These are phyloP conservation scores for Conistra vaccinii DNA, from an alignment of 2,888 invertebrate genomes.

Conservation along the genomic window DNA sequence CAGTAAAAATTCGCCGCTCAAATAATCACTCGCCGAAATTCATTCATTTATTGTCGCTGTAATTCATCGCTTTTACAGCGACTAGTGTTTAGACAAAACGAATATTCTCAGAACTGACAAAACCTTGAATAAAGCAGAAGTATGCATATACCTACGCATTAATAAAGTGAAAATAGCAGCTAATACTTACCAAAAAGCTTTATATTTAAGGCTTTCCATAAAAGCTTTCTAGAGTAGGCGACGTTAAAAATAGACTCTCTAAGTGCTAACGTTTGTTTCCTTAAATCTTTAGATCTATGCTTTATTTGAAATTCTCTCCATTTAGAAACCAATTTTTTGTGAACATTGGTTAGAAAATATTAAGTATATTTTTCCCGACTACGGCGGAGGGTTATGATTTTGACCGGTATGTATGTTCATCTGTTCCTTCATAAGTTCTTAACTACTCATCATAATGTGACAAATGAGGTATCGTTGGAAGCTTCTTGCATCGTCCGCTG, in stretches of 20 bases:
- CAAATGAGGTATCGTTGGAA: too few relatives aligned
- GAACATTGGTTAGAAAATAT: slow-evolving; percentile 28
- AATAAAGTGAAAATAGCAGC: slow-evolving; percentile 21
- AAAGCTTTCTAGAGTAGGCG: slow-evolving; percentile 34
- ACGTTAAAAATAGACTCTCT: slow-evolving; percentile 24
- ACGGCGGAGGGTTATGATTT: too few relatives aligned
- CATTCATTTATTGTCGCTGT: too few relatives aligned
- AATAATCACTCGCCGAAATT: too few relatives aligned
- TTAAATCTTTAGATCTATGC: slow-evolving; percentile 3
- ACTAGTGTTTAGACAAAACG: not conserved
- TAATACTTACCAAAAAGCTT: slow-evolving; percentile 13
- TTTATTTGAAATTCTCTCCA: slow-evolving; percentile 11
- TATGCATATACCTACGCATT: not conserved
- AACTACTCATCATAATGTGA: too few relatives aligned
- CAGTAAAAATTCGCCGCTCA: too few relatives aligned
- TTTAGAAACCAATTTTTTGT: slow-evolving; percentile 18
- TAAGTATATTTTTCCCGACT: slow-evolving; percentile 21
- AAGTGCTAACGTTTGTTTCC: slow-evolving; percentile 17
- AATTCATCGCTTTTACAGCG: too few relatives aligned
- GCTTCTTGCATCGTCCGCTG: too few relatives aligned
- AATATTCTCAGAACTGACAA: not conserved
- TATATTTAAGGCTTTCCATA: slow-evolving; percentile 21
- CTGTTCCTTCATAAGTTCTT: too few relatives aligned
- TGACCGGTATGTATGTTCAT: too few relatives aligned
- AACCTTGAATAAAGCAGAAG: too few relatives aligned